phyloP scores from a whole-genome alignment of 2,888 invertebrate species.

The Drosophila picticornis region DNA sequence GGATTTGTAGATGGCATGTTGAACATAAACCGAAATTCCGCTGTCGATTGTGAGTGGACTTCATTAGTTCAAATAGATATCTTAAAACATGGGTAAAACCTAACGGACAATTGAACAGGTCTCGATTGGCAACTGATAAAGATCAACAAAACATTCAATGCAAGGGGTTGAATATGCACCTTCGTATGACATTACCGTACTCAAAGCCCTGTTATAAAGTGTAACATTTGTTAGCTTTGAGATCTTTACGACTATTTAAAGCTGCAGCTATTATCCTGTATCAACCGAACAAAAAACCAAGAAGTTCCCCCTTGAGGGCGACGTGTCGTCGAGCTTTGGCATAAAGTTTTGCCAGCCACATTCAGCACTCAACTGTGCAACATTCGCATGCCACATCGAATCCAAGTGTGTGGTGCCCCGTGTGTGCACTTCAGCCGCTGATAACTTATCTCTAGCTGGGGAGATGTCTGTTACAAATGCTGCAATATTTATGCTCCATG shows the following conservation, averaged over 20 bases:
- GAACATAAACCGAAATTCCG: neutral
- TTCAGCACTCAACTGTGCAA: conserved; percentile 45
- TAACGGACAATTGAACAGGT: neutral
- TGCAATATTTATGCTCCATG: conserved; percentile 75
- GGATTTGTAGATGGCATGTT: neutral
- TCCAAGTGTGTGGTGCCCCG: conserved; percentile 57
- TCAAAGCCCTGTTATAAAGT: conserved; percentile 1
- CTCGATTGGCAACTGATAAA: neutral
- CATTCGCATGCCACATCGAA: conserved; percentile 43
- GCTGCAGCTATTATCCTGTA: conserved; percentile 38
- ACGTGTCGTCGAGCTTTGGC: conserved; percentile 44
- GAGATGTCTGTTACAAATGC: conserved; percentile 75
- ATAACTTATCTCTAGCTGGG: conserved; percentile 66
- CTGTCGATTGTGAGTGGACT: neutral
- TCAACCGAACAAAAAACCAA: conserved; percentile 26
- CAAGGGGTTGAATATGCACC: neutral
- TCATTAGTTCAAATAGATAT: neutral
- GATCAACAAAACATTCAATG: neutral
- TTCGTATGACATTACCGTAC: neutral
- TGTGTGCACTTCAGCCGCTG: conserved; percentile 71
- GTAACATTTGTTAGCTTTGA: conserved; percentile 32
- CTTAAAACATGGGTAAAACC: neutral
- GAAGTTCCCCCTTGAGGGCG: neutral
- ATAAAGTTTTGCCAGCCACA: conserved; percentile 57
- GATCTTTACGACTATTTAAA: conserved; percentile 41